A percentile compares a stretch with the other conserved stretches of the same genome.
Evolutionary conservation across 2,888 invertebrate genomes (phyloP).

Genomic region (Tridacna gigas): DNA sequence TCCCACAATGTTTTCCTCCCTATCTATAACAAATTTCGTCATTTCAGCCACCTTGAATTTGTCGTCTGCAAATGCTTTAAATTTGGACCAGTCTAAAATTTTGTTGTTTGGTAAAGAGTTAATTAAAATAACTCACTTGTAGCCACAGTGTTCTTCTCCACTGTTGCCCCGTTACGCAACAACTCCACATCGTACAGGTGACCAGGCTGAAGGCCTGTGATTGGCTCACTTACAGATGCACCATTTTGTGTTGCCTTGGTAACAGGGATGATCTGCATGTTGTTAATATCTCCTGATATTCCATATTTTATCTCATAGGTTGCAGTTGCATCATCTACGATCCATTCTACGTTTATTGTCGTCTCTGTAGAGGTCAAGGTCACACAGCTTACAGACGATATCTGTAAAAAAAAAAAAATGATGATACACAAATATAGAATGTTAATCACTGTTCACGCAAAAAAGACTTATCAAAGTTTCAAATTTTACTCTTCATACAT

Average conservation of each 20-base stretch:
- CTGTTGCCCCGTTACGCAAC: constrained; percentile 40
- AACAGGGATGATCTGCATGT: constrained; percentile 44
- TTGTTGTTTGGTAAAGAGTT: too few relatives aligned
- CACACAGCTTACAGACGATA: constrained; percentile 27
- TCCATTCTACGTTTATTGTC: constrained; percentile 53
- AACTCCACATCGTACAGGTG: constrained; percentile 59
- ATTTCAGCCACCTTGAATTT: too few relatives aligned
- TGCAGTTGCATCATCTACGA: constrained; percentile 42
- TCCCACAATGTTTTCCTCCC: too few relatives aligned
- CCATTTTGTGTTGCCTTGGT: constrained; percentile 49
- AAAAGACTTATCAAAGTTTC: too few relatives aligned
- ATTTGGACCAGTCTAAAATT: too few relatives aligned
- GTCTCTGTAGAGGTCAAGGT: constrained; percentile 44
- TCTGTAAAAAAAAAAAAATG: constrained; percentile 39
- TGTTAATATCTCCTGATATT: constrained; percentile 29
- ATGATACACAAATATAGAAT: background rate
- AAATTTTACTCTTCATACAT: too few relatives aligned
- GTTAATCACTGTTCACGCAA: background rate
- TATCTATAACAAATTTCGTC: too few relatives aligned
- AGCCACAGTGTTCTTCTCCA: constrained; percentile 51
- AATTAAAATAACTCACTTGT: constrained; percentile 60
- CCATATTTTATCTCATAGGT: constrained; percentile 53
- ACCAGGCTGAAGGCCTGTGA: constrained; percentile 62
- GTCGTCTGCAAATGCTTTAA: too few relatives aligned
- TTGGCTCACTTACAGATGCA: constrained; percentile 38